These are phyloP conservation scores for Syrista parreyssii DNA, from an alignment of 2,888 invertebrate species.

Conservation along the genomic window DNA sequence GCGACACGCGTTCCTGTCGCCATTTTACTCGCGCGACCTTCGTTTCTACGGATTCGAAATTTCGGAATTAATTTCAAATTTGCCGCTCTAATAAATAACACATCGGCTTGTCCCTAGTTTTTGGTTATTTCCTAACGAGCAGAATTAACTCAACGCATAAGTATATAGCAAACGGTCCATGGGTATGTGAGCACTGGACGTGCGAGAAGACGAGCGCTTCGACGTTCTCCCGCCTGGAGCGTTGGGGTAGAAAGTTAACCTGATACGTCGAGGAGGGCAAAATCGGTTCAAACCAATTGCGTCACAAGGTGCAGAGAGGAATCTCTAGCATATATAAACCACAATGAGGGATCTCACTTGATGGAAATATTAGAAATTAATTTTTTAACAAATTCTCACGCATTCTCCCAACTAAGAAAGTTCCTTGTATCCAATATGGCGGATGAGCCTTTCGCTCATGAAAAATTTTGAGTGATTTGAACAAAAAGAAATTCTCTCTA, in stretches of 20 bases:
- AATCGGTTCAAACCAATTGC: background rate
- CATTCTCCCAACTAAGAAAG: too few relatives aligned
- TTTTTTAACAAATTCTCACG: too few relatives aligned
- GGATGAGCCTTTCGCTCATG: too few relatives aligned
- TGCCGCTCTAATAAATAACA: background rate
- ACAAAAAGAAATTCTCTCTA: background rate
- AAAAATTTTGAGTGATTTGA: background rate
- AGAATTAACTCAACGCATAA: background rate
- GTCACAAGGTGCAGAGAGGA: background rate
- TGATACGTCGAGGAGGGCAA: background rate
- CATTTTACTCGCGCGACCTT: background rate
- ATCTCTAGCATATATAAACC: background rate
- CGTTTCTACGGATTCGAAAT: background rate
- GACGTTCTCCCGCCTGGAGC: conserved; percentile 6
- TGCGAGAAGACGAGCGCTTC: background rate
- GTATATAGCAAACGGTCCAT: background rate
- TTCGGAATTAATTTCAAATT: background rate
- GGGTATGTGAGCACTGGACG: background rate
- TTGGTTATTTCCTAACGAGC: background rate
- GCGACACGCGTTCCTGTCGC: background rate
- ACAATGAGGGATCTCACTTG: background rate
- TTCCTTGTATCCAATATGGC: background rate
- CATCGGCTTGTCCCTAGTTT: background rate
- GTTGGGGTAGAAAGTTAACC: background rate
- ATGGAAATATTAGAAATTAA: background rate